Evolutionary conservation across 2,888 invertebrate genomes (phyloP).

Genomic region (Eupithecia subumbrata): DNA sequence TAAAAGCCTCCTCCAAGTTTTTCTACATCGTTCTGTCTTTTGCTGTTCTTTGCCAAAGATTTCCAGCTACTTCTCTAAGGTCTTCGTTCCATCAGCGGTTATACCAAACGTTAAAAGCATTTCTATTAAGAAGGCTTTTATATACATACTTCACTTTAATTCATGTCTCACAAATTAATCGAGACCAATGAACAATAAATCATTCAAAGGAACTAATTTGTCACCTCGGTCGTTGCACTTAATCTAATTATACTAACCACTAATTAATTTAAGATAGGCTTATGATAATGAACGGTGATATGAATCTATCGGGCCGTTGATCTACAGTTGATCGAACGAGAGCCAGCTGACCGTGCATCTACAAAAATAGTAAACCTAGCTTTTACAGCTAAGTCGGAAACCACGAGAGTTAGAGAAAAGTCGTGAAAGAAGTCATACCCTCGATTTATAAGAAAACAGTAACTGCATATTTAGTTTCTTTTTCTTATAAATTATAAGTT

Average conservation of each 20-base stretch:
- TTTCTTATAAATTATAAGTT: too few species aligned
- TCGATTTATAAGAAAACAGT: too few species aligned
- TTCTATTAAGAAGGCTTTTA: background rate
- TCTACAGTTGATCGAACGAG: conserved; percentile 48
- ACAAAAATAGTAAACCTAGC: conserved; percentile 4
- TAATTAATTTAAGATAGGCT: conserved; percentile 13
- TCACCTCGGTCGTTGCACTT: conserved; percentile 21
- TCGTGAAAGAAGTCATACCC: too few species aligned
- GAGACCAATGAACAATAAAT: background rate
- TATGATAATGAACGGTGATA: background rate
- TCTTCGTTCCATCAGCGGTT: background rate
- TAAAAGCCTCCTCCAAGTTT: too few species aligned
- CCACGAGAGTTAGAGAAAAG: too few species aligned
- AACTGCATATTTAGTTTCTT: too few species aligned
- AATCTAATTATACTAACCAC: conserved; percentile 18
- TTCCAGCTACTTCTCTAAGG: too few species aligned
- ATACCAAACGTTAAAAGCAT: background rate
- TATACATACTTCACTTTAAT: background rate
- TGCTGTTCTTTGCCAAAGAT: too few species aligned
- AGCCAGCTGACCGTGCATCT: background rate
- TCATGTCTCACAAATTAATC: background rate
- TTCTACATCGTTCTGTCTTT: too few species aligned
- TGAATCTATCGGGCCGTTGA: conserved; percentile 45
- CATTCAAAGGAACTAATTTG: conserved; percentile 9
- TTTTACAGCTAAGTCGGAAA: too few species aligned